Evolutionary conservation across 2,888 invertebrate species (phyloP).

Genomic region (Hypsopygia costalis): DNA sequence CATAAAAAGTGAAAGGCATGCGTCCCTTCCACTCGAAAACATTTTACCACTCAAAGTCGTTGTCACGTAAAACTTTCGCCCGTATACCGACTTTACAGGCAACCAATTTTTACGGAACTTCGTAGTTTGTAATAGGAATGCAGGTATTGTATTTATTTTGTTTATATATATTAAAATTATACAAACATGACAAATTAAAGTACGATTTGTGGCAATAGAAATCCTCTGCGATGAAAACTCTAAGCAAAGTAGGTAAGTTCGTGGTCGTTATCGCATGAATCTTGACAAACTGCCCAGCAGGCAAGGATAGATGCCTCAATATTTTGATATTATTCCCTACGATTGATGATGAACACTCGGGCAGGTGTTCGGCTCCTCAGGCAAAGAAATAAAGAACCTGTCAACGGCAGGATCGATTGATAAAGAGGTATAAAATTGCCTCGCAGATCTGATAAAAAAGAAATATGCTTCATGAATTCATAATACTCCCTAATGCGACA

Average conservation of each 20-base stretch:
- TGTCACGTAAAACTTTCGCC: no score
- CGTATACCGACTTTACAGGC: no score
- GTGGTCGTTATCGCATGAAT: constrained; percentile 39
- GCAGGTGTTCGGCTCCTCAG: constrained; percentile 17
- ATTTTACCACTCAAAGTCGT: no score
- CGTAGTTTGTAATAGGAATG: no score
- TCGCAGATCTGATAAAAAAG: constrained; percentile 11
- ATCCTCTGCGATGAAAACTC: constrained; percentile 36
- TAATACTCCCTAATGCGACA: constrained; percentile 8
- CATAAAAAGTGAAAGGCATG: no score
- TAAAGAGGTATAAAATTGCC: constrained; percentile 21
- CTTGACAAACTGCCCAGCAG: constrained; percentile 44
- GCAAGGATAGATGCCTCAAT: constrained; percentile 35
- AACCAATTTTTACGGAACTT: no score
- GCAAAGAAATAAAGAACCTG: constrained; percentile 20
- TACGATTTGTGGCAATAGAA: constrained; percentile 47
- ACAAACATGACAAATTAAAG: no score
- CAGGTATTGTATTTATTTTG: no score
- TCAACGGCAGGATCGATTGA: constrained; percentile 16
- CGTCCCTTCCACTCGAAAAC: no score
- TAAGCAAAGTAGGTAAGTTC: constrained; percentile 27
- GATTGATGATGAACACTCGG: constrained; percentile 23
- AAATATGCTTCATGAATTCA: constrained; percentile 4
- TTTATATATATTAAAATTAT: no score
- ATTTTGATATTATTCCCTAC: constrained; percentile 35